Evolutionary conservation across 2,113 vertebrate genomes (phyloP), one percentile per base, ranked within the genome.

Genomic region (Columba janthina): DNA sequence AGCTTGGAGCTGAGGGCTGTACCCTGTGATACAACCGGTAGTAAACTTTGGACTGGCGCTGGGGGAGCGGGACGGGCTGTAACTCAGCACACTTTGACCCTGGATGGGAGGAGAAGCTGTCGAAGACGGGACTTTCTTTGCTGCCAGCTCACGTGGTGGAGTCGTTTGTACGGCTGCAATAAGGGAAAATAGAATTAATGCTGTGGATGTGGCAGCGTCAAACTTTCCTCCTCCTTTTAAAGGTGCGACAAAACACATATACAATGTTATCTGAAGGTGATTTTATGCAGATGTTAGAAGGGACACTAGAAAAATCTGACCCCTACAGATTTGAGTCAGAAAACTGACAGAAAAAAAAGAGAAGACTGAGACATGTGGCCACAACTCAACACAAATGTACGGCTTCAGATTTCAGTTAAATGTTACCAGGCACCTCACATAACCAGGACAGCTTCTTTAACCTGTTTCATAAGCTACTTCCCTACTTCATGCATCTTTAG

Each of bases 51-150:
- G 99, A 94, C 98, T 99, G 94, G 97, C 72, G 29, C 98, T 98
- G 22, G 98, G 98, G 0, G 99, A 98, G 9, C 99, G 98, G 4
- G 98, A 98, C 0, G 99, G 99, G 83, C 99, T 99, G 70, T 99
- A 99, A 92, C 99, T 99, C 82, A 99, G 97, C 51, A 99, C 99
- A 0, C 98, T 99, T 90, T 99, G 99, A 4, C 99, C 99, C 97
- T 99, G 99, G 73, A 98, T 95, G 0, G 98, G 98, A 10, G 98
- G 98, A 0, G 98, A 98, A 50, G 98, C 98, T 0, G 97, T 85
- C 4, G 97, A 97, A 18, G 97, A 96, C 0, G 98, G 98, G 6
- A 92, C 91, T 3, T 98, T 98, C 84, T 98, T 98, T 64, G 98
- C 97, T 38, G 98, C 96, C 50, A 98, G 91, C 72, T 98, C 99